Evolutionary conservation across 2,888 invertebrate species (phyloP).

Genomic region (Mimumesa dahlbomi): DNA sequence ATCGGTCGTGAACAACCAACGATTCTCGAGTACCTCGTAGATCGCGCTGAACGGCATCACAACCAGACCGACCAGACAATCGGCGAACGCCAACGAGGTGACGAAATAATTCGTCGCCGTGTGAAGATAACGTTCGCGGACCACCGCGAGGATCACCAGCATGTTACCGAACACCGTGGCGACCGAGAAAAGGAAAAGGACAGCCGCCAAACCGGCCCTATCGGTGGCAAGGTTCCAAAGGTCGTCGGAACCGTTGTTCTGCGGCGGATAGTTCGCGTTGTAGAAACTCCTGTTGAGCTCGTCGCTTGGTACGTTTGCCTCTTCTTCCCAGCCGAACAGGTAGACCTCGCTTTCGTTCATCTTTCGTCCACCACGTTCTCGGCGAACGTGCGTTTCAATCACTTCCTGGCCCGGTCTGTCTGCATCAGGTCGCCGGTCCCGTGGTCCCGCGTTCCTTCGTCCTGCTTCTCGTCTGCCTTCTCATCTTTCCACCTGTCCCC

Average conservation of each 20-base stretch:
- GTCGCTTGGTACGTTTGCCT: constrained; percentile 62
- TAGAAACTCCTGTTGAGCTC: constrained; percentile 68
- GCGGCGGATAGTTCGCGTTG: constrained; percentile 63
- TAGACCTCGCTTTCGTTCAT: constrained; percentile 77
- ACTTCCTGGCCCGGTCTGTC: constrained; percentile 15
- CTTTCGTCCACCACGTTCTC: constrained; percentile 45
- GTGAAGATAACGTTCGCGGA: constrained; percentile 95
- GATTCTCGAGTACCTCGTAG: constrained; percentile 93
- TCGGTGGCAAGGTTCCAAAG: constrained; percentile 84
- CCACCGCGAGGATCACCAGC: constrained; percentile 95
- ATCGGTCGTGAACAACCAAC: constrained; percentile 96
- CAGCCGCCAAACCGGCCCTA: constrained; percentile 88
- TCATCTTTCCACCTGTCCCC: constrained; percentile 55
- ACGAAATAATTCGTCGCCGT: constrained; percentile 99
- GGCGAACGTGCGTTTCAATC: constrained; percentile 31
- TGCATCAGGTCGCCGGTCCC: constrained; percentile 60
- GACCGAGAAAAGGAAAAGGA: constrained; percentile 92
- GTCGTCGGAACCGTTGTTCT: constrained; percentile 66
- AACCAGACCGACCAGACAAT: constrained; percentile 96
- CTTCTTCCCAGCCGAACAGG: constrained; percentile 73
- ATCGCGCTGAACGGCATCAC: constrained; percentile 99
- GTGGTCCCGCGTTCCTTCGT: constrained; percentile 56
- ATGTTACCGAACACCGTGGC: constrained; percentile 97
- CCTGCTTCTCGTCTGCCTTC: constrained; percentile 55
- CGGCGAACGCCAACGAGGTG: constrained; percentile 97